Percentiles rank a stretch among this genome's conserved stretches.
phyloP scores from a whole-genome alignment of 2,113 vertebrate species.

The Neomonachus schauinslandi region DNA sequence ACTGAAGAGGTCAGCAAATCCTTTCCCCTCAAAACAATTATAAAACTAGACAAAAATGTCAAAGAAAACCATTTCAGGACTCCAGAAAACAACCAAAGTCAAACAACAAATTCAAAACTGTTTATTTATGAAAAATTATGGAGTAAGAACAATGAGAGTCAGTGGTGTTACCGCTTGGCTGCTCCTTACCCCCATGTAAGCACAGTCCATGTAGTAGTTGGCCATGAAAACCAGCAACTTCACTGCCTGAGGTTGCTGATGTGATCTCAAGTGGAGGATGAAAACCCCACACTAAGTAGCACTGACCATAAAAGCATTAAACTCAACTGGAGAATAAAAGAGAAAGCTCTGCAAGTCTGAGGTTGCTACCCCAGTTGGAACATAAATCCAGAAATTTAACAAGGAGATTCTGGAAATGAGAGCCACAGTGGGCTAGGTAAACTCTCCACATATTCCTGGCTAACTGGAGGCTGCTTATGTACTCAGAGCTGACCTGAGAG shows the following conservation, averaged over 20 bases:
- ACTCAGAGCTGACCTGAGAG: not conserved
- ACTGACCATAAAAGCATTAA: not conserved
- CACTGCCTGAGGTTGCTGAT: not conserved
- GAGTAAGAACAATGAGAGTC: not conserved
- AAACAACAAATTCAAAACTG: slow-evolving; percentile 47
- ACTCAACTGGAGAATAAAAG: not conserved
- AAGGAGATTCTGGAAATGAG: not conserved
- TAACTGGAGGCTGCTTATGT: not conserved
- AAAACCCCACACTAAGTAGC: slow-evolving; percentile 4
- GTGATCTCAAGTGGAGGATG: not conserved
- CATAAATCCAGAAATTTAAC: slow-evolving; percentile 22
- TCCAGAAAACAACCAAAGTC: slow-evolving; percentile 41
- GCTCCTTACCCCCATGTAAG: not conserved
- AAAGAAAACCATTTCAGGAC: not conserved
- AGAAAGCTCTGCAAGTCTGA: slow-evolving; percentile 11
- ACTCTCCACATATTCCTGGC: not conserved
- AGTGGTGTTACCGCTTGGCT: not conserved
- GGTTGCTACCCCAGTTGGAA: not conserved
- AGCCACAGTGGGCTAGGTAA: not conserved
- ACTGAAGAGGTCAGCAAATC: slow-evolving; percentile 69
- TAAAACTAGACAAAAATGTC: not conserved
- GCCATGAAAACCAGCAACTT: not conserved
- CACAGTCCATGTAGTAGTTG: not conserved
- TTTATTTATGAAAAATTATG: slow-evolving; percentile 36
- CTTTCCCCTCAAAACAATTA: not conserved